phyloP scores from a whole-genome alignment of 92 coral and sea anemone genomes.

The Hydrozoanthus gracilis region DNA sequence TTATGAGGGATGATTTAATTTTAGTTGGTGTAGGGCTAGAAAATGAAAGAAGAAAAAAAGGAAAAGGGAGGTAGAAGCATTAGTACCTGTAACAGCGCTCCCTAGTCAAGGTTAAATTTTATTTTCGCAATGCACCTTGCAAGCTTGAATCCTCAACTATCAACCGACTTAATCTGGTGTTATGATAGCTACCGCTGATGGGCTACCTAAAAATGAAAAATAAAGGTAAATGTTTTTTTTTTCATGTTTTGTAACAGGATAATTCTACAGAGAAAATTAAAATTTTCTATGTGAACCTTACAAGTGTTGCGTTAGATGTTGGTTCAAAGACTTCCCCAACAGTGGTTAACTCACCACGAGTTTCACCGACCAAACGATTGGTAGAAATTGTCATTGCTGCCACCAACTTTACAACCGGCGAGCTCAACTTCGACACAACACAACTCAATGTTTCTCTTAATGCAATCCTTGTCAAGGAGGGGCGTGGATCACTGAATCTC shows the following conservation, averaged over 20 bases:
- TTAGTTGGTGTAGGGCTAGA: too few relatives aligned
- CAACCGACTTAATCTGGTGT: too few relatives aligned
- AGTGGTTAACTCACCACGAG: constrained; percentile 78
- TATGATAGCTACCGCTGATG: too few relatives aligned
- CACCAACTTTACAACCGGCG: constrained; percentile 80
- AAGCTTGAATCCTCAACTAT: too few relatives aligned
- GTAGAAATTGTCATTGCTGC: constrained; percentile 85
- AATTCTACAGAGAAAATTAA: constrained; percentile 65
- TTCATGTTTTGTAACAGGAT: constrained; percentile 45
- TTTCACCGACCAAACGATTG: constrained; percentile 63
- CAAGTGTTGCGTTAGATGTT: constrained; percentile 71
- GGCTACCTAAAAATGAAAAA: too few relatives aligned
- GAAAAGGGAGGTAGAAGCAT: too few relatives aligned
- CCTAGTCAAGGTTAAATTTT: too few relatives aligned
- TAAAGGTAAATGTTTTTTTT: too few relatives aligned
- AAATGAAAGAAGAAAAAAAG: too few relatives aligned
- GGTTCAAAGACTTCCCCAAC: constrained; percentile 62
- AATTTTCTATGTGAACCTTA: constrained; percentile 85
- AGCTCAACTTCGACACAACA: constrained; percentile 79
- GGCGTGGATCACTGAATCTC: constrained; percentile 53
- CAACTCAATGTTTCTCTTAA: constrained; percentile 63
- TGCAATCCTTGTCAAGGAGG: constrained; percentile 65
- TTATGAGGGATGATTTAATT: not conserved
- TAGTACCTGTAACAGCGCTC: too few relatives aligned
- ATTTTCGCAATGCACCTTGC: too few relatives aligned